Conservation (phyloP, 2,888 invertebrate species). For the Eristalinus sepulchralis region DNA sequence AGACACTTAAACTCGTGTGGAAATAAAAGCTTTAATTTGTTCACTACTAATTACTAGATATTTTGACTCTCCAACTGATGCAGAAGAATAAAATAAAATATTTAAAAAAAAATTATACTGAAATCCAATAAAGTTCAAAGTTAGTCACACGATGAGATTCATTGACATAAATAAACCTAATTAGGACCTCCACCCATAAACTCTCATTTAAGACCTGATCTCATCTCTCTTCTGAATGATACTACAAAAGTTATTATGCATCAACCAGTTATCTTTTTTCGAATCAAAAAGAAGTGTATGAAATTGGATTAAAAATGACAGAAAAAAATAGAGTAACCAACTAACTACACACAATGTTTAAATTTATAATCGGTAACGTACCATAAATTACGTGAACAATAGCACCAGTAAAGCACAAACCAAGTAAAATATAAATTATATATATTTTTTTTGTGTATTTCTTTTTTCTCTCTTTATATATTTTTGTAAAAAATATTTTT, state of each 20-base stretch:
- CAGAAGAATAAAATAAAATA: too few relatives aligned
- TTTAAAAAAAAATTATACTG: too few relatives aligned
- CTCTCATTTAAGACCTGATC: too few relatives aligned
- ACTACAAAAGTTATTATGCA: conserved; percentile 37
- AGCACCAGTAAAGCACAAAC: conserved; percentile 65
- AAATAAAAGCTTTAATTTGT: too few relatives aligned
- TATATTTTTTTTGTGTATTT: conserved; percentile 3
- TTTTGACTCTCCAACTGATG: too few relatives aligned
- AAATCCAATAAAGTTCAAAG: too few relatives aligned
- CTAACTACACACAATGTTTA: conserved; percentile 28
- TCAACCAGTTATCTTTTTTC: conserved; percentile 34
- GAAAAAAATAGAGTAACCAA: conserved; percentile 11
- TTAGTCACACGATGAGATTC: too few relatives aligned
- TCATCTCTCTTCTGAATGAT: not conserved
- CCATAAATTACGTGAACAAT: conserved; percentile 69
- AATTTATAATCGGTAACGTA: conserved; percentile 63
- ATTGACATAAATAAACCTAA: too few relatives aligned
- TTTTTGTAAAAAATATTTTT: conserved; percentile 16
- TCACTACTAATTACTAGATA: too few relatives aligned
- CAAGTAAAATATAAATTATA: conserved; percentile 19
- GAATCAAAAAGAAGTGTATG: not conserved
- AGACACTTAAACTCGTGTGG: too few relatives aligned
- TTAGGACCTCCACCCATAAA: too few relatives aligned
- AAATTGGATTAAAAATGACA: not conserved
- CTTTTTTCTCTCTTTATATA: too few relatives aligned